These are phyloP conservation scores for Intellagama lesueurii DNA, from an alignment of 2,797 vertebrate species.

Conservation along the genomic window DNA sequence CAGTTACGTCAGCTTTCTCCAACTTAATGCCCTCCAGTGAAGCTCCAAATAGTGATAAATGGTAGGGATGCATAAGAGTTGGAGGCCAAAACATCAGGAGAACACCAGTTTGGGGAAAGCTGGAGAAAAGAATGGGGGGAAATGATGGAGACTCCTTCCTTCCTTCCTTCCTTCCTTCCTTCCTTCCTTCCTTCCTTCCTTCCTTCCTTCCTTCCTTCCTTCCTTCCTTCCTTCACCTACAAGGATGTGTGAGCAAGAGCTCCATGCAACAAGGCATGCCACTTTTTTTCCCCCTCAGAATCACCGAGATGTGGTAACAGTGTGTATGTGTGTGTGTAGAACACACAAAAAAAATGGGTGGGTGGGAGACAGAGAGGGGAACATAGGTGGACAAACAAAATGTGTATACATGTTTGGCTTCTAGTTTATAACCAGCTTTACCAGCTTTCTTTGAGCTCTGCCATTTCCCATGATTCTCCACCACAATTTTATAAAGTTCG, in stretches of 20 bases:
- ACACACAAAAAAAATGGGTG: not conserved
- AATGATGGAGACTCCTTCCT: too few relatives aligned
- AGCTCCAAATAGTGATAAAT: too few relatives aligned
- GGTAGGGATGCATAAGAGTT: too few relatives aligned
- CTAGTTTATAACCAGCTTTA: not conserved
- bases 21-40: too few relatives aligned
- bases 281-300: too few relatives aligned
- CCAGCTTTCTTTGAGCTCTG: not conserved
- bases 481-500: conserved; percentile 67
- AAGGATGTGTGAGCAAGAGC: not conserved
- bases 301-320: not conserved
- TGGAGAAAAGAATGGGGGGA: not conserved
- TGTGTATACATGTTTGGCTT: not conserved
- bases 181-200: too few relatives aligned
- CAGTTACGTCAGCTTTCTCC: too few relatives aligned
- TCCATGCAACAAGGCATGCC: not conserved
- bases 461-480: conserved; percentile 4
- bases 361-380: not conserved
- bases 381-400: not conserved
- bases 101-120: too few relatives aligned
- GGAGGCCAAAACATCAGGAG: too few relatives aligned
- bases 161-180: too few relatives aligned
- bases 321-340: not conserved
- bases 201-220: too few relatives aligned
- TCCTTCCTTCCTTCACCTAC: too few relatives aligned